A percentile compares a stretch with the other conserved stretches of the same genome.
Evolutionary conservation across 2,797 vertebrate species (phyloP).

Genomic region (Paedocypris micromegethes): DNA sequence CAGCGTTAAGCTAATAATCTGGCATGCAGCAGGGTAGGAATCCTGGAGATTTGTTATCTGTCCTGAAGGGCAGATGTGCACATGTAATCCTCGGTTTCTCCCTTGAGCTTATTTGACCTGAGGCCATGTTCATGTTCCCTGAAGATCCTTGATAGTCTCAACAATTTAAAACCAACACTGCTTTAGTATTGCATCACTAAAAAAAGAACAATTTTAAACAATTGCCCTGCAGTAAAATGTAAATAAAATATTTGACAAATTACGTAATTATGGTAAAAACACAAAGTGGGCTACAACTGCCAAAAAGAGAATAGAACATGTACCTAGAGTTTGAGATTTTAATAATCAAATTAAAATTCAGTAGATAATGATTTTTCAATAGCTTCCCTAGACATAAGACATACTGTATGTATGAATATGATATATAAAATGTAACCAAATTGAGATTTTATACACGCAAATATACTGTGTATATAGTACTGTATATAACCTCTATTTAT

Average conservation of each 20-base stretch:
- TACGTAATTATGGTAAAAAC: too few relatives aligned
- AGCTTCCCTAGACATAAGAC: too few relatives aligned
- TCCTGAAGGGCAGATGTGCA: constrained; percentile 22
- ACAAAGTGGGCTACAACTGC: too few relatives aligned
- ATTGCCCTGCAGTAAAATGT: background rate
- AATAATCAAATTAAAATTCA: too few relatives aligned
- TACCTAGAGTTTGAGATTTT: too few relatives aligned
- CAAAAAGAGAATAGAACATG: too few relatives aligned
- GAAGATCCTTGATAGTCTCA: constrained; percentile 12
- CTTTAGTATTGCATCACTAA: background rate
- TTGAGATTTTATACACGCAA: too few relatives aligned
- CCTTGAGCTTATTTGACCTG: constrained; percentile 16
- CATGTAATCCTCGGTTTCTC: constrained; percentile 19
- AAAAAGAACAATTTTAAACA: background rate
- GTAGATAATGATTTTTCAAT: too few relatives aligned
- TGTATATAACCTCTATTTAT: too few relatives aligned
- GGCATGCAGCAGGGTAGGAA: background rate
- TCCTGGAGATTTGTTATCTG: constrained; percentile 8
- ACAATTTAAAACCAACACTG: constrained; percentile 11
- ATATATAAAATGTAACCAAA: too few relatives aligned
- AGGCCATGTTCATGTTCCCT: constrained; percentile 19
- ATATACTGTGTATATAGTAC: too few relatives aligned
- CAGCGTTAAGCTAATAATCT: constrained; percentile 1
- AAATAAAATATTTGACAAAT: background rate
- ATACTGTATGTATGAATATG: too few relatives aligned